Evolutionary conservation across 2,797 vertebrate species (phyloP), one percentile per base, ranked within the genome.

Genomic region (Esox masquinongy): DNA sequence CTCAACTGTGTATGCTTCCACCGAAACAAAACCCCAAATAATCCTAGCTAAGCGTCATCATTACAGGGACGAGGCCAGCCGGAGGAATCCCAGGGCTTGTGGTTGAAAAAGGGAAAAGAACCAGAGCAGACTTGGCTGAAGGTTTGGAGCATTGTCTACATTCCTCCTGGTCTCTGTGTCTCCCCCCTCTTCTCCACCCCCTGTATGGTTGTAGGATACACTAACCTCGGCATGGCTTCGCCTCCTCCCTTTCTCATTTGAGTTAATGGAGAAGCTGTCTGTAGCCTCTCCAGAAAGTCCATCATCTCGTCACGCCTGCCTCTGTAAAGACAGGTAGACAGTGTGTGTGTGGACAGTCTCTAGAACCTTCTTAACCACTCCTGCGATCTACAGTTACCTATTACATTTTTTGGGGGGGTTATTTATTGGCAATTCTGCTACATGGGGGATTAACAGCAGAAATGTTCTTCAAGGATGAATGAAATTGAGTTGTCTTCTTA

Each of bases 51-150:
- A 11, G 17, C 53, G 15, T 59, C 26, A 17, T 72, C 75, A 80
- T 86, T 16, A 47, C 59, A 75, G 82, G 84, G 85, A 83, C 47
- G 16, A 73, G 83, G 86, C 88, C 75, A 72, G 80, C 88, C 75
- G 69, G 81, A 87, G 83, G 83, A 91, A 92, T 91, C 77, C 82
- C 89, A 70, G 0, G 74, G 80, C 77, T 86, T 90, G 87, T 64
- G 90, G 90, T 91, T 73, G 71, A 74, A 31, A 34, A 31, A 56
- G 50, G 26, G 50, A 39, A 50, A 22, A 12, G 17, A 39, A 34
- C 76, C 70, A 70, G 69, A 81, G 87, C 84, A 87, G 84, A 88
- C 85, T 89, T 89, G 86, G 86, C 80, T 49, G 70, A 85, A 79
- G 47, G 75, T 80, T 87, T 89, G 86, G 87, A 88, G 74, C 80